phyloP scores from a whole-genome alignment of 2,113 vertebrate species.

The Miniopterus natalensis region DNA sequence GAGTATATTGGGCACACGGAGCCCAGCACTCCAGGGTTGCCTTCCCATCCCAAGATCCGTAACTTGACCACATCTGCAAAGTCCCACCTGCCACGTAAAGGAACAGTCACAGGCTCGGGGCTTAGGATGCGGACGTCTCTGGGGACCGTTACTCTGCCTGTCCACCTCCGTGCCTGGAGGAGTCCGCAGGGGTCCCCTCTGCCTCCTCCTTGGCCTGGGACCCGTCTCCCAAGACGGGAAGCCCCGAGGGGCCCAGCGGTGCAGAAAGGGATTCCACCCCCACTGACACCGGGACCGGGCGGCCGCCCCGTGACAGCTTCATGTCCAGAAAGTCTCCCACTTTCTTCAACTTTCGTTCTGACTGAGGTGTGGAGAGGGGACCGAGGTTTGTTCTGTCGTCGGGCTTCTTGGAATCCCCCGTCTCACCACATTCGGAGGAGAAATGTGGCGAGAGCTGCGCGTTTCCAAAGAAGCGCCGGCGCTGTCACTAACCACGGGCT shows the following conservation, averaged over 20 bases:
- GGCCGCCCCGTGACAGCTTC: accelerated
- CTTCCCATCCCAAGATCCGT: neutral
- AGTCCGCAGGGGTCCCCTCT: neutral
- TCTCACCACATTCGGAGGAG: neutral
- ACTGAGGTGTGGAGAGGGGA: neutral
- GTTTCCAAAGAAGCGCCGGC: neutral
- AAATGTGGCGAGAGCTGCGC: neutral
- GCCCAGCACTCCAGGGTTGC: neutral
- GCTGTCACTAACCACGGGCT: neutral
- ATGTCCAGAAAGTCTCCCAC: neutral
- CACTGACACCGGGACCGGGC: accelerated
- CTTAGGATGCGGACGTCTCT: neutral
- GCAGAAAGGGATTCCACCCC: neutral
- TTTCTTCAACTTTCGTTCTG: neutral
- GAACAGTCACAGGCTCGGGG: neutral
- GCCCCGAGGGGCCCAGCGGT: accelerated
- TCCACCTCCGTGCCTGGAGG: neutral
- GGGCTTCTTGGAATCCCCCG: neutral
- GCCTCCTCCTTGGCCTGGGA: too few relatives aligned
- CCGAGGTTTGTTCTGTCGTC: neutral
- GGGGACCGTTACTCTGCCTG: neutral
- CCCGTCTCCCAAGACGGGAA: neutral
- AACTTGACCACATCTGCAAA: neutral
- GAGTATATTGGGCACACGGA: neutral
- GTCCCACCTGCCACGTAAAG: neutral